Evolutionary conservation across 1,140 invertebrate species (phyloP).

Genomic region (Radopholus similis): DNA sequence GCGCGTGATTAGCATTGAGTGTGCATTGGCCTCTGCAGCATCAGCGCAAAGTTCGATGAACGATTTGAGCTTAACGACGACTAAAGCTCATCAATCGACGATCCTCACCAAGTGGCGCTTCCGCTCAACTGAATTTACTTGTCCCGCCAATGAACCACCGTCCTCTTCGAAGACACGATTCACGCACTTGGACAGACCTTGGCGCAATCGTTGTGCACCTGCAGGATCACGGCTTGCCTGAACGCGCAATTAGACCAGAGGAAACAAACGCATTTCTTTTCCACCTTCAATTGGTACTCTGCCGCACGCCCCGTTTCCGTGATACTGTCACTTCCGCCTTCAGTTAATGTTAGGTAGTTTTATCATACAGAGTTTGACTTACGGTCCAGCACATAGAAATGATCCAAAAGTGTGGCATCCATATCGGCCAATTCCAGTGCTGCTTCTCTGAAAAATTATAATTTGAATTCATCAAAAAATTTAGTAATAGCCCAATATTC

Average conservation of each 20-base stretch:
- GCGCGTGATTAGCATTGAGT: conserved; percentile 34
- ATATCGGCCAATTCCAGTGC: conserved; percentile 4
- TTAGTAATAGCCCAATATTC: conserved; percentile 14
- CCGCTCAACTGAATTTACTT: not conserved
- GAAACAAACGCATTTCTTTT: not conserved
- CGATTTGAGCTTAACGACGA: conserved; percentile 26
- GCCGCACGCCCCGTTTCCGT: not conserved
- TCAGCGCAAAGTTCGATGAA: conserved; percentile 35
- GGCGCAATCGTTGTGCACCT: conserved; percentile 14
- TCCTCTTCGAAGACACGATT: conserved; percentile 35
- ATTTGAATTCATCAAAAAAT: not conserved
- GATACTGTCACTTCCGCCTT: not conserved
- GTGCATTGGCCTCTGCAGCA: conserved; percentile 8
- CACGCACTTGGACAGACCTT: conserved; percentile 8
- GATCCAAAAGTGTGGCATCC: conserved; percentile 34
- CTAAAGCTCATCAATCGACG: too few species aligned
- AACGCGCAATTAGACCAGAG: too few species aligned
- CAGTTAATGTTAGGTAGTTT: too few species aligned
- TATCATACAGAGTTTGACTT: too few species aligned
- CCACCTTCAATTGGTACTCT: conserved; percentile 3
- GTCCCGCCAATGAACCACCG: not conserved
- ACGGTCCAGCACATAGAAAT: conserved; percentile 34
- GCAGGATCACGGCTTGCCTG: conserved; percentile 12
- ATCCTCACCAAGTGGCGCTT: too few species aligned
- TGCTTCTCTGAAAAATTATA: conserved; percentile 10